Evolutionary conservation across 1,140 invertebrate genomes (phyloP).

Genomic region (Drosophila seguyi): DNA sequence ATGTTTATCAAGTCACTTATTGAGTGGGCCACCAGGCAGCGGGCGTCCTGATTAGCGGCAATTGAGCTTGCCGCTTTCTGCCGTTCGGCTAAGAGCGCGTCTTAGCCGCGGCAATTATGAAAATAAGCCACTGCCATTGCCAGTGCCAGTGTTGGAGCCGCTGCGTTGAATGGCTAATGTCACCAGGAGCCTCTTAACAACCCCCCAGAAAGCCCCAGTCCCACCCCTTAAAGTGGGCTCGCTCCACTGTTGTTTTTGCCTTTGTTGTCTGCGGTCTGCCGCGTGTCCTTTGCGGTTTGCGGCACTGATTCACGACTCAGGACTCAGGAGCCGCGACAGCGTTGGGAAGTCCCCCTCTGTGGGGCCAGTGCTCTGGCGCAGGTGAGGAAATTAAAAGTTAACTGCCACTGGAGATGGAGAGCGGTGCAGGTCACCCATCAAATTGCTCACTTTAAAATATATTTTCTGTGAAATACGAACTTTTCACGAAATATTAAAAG

Average conservation of each 20-base stretch:
- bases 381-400: conserved; percentile 65
- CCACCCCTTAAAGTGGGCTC: conserved; percentile 43
- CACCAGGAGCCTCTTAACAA: conserved; percentile 7
- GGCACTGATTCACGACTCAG: conserved; percentile 37
- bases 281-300: conserved; percentile 50
- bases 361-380: conserved; percentile 30
- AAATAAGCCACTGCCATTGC: conserved; percentile 51
- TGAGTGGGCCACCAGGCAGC: conserved; percentile 16
- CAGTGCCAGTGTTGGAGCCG: conserved; percentile 3
- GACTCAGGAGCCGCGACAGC: conserved; percentile 11
- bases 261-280: conserved; percentile 45
- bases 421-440: conserved; percentile 11
- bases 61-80: conserved; percentile 19
- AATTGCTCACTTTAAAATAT: conserved; percentile 27
- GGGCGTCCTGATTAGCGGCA: conserved; percentile 34
- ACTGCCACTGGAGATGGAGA: conserved; percentile 41
- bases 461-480: conserved; percentile 4
- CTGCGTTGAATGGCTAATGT: conserved; percentile 47
- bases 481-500: conserved; percentile 17
- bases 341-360: conserved; percentile 36
- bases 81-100: conserved; percentile 35
- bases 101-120: conserved; percentile 64
- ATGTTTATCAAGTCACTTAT: conserved; percentile 65
- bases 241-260: conserved; percentile 42
- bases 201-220: conserved; percentile 6